These are phyloP conservation scores for Raja brachyura DNA, from an alignment of 2,113 vertebrate genomes.

Conservation along the genomic window DNA sequence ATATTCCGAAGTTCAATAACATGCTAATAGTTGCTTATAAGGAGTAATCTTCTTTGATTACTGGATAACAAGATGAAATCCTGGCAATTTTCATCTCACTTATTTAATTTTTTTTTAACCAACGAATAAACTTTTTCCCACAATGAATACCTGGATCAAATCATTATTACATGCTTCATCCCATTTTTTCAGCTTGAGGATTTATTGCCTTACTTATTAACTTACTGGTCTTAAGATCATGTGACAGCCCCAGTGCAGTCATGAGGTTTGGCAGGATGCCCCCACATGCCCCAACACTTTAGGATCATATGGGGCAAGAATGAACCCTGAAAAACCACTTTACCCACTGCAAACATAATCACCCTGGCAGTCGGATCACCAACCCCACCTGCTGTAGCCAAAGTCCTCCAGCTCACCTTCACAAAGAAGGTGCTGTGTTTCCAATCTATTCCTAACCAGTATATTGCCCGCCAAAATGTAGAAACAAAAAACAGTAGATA, in stretches of 20 bases:
- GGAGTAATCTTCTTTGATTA: neutral
- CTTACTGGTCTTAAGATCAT: neutral
- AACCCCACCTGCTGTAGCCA: neutral
- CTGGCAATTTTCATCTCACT: neutral
- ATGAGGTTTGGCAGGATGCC: neutral
- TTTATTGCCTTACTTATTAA: neutral
- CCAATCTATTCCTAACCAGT: neutral
- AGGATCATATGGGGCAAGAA: neutral
- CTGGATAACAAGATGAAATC: neutral
- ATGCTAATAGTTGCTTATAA: neutral
- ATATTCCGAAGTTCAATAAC: neutral
- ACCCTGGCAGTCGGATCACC: no score
- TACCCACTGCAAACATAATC: neutral
- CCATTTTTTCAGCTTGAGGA: neutral
- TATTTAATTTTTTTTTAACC: no score
- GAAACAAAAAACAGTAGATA: no score
- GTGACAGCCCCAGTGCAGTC: neutral
- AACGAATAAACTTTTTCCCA: no score
- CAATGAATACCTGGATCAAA: no score
- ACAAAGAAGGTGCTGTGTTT: neutral
- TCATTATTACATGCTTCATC: no score
- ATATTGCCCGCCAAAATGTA: neutral
- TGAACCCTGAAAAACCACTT: neutral
- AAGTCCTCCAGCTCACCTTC: neutral
- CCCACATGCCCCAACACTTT: neutral